A percentile compares a stretch with the other conserved stretches of the same genome.
phyloP scores from a whole-genome alignment of 1,140 invertebrate species.

The Meloidogyne floridensis region DNA sequence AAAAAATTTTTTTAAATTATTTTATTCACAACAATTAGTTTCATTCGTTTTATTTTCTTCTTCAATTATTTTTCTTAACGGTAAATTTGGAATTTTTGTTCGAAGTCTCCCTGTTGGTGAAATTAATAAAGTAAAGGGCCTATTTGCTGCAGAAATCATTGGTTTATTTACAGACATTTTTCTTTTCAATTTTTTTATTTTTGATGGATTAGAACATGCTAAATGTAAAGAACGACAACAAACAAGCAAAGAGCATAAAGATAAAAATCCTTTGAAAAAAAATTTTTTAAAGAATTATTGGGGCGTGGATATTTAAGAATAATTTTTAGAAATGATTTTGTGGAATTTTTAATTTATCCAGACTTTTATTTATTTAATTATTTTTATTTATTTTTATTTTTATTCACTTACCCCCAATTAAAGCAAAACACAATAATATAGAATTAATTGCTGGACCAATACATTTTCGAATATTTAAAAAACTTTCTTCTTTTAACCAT shows the following conservation, averaged over 20 bases:
- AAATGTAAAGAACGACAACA: background rate
- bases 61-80: background rate
- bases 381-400: background rate
- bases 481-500: slow-evolving; percentile 6
- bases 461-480: slow-evolving; percentile 3
- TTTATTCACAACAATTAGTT: too few species aligned
- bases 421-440: background rate
- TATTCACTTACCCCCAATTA: slow-evolving; percentile 5
- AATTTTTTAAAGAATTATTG: too few species aligned
- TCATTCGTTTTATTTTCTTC: background rate
- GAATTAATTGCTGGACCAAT: slow-evolving; percentile 5
- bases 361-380: too few species aligned
- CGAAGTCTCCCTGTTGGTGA: background rate
- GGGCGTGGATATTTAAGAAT: too few species aligned
- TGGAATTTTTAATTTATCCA: too few species aligned
- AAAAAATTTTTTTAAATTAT: too few species aligned
- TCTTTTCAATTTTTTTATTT: background rate
- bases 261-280: background rate
- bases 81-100: slow-evolving; percentile 2
- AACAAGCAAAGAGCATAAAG: slow-evolving; percentile 1
- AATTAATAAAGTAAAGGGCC: slow-evolving; percentile 3
- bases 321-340: too few species aligned
- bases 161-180: background rate
- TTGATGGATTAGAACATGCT: background rate
- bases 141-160: background rate